phyloP scores from a whole-genome alignment of 2,797 vertebrate genomes.

The Prunella strophiata region DNA sequence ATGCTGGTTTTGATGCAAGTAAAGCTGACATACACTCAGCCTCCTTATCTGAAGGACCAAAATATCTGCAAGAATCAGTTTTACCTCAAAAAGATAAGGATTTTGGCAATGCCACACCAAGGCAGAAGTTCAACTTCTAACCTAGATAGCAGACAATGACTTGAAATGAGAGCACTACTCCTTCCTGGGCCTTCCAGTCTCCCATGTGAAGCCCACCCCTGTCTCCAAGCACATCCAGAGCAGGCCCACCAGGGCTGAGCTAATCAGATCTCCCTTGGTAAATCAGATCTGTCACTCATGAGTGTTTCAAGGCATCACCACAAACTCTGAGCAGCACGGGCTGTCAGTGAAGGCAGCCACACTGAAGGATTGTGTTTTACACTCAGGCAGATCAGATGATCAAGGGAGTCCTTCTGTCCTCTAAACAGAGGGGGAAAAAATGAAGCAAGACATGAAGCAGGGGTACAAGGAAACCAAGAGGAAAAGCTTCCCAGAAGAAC shows the following conservation, averaged over 20 bases:
- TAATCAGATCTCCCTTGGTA: neutral
- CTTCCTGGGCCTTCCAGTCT: neutral
- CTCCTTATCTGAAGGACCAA: neutral
- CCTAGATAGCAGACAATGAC: neutral
- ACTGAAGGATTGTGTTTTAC: neutral
- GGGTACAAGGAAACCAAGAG: neutral
- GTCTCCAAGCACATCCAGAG: neutral
- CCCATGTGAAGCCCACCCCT: neutral
- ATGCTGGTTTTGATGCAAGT: neutral
- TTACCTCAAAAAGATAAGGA: neutral
- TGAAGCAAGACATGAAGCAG: neutral
- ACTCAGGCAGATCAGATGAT: neutral
- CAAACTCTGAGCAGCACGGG: neutral
- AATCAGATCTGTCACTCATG: neutral
- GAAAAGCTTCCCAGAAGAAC: neutral
- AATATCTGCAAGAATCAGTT: neutral
- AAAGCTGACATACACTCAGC: neutral
- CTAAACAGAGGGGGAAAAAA: neutral
- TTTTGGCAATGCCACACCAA: neutral
- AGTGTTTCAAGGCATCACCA: neutral
- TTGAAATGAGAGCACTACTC: fast-evolving
- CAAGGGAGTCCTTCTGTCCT: neutral
- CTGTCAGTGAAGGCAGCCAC: neutral
- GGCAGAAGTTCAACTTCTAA: neutral
- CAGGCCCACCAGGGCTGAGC: neutral